Base-by-base conservation (phyloP, 2,888 invertebrate genomes). In the Hypsopygia costalis region DNA sequence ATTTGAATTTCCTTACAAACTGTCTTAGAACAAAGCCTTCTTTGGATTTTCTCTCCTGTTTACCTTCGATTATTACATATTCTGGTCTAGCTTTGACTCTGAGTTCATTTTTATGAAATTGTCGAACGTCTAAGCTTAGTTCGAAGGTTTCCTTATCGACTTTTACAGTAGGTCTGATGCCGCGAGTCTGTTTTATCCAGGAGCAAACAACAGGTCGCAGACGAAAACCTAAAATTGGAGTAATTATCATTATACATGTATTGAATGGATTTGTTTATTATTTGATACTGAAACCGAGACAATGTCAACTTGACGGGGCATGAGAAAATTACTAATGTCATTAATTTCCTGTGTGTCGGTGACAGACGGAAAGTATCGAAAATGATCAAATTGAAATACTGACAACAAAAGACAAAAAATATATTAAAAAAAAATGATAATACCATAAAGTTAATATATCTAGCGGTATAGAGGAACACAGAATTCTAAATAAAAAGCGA, bases 51-150 rank as follows among this genome's bases (percentile, higher is more conserved):
- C 66, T 66, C 27, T 85, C 86, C n/a, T 82, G 78, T 43, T 81
- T 83, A 0, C 88, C 87, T 62, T 87, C 81, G 3, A 87, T 69
- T 0, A 78, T 46, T 0, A 87, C 67, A 40, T 69, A 79, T n/a
- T 82, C 77, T 1, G 69, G 57, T 0, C 70, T 55, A 0, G 81
- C 86, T 44, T 81, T 83, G 0, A 86, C 80, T 6, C 69, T 51
- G 6, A 87, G 61, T 42, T 87, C 86, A 7, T 85, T 77, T 41
- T 68, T 76, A 1, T 53, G 61, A 43, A 69, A 86, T 10, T 71
- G 57, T 7, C 64, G 64, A 0, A 86, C 74, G 31, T 86, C 73
- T 3, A 87, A n/a, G 0, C 55, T 62, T 3, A 87, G n/a, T 42
- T 81, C 63, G 44, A 86, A 86, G 28, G 54, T 68, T 5, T 81